Percentiles rank a stretch among this genome's conserved stretches.
Evolutionary conservation across 2,113 vertebrate genomes (phyloP).

Genomic region (Tragelaphus buxtoni): DNA sequence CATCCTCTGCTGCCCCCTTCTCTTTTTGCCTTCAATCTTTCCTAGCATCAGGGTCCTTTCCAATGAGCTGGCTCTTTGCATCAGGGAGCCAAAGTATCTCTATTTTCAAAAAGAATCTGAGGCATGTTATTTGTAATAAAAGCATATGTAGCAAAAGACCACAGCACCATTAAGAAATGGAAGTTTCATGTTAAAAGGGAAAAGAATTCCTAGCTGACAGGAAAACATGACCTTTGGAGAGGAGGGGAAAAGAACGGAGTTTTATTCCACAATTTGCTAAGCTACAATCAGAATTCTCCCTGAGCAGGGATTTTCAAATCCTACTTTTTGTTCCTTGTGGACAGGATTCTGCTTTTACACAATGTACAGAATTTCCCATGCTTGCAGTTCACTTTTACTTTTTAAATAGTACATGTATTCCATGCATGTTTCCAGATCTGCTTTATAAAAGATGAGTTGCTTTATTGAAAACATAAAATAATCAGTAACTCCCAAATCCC

Average conservation of each 20-base stretch:
- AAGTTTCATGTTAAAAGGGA: neutral
- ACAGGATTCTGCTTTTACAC: neutral
- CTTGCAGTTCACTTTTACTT: neutral
- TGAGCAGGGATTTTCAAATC: neutral
- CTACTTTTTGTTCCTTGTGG: neutral
- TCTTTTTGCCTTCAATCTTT: neutral
- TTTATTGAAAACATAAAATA: neutral
- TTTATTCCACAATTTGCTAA: neutral
- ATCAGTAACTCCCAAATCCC: neutral
- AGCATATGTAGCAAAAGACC: neutral
- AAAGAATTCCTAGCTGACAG: neutral
- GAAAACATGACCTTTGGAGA: neutral
- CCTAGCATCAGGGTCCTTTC: neutral
- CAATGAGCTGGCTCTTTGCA: neutral
- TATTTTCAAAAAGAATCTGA: neutral
- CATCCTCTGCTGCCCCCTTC: neutral
- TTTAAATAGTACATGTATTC: rapidly evolving
- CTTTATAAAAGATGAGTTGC: neutral
- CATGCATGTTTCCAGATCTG: neutral
- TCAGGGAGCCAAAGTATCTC: neutral
- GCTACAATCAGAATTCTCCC: neutral
- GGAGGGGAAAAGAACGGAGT: neutral
- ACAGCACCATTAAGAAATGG: neutral
- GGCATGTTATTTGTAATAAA: neutral
- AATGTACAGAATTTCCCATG: rapidly evolving